Conservation (phyloP, 2,888 invertebrate species). For the Nasonia oneida region DNA sequence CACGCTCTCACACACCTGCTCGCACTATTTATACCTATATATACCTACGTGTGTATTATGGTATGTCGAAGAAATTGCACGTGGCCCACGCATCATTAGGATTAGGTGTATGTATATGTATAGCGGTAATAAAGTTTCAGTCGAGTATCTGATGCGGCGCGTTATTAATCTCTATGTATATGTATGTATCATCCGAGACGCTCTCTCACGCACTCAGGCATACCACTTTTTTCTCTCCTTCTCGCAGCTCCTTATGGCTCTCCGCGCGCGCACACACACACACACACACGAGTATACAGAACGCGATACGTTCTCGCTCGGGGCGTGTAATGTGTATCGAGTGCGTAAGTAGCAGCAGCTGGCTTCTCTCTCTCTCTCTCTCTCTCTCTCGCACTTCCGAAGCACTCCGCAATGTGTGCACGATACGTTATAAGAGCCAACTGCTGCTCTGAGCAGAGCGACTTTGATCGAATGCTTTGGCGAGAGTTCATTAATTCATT, state of each 20-base stretch:
- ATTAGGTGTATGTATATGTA: not conserved
- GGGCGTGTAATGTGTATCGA: too few relatives aligned
- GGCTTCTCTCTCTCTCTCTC: not conserved
- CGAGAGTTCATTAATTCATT: not conserved
- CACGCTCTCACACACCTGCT: too few relatives aligned
- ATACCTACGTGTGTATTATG: too few relatives aligned
- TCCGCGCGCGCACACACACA: too few relatives aligned
- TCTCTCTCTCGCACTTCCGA: too few relatives aligned
- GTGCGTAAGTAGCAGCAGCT: not conserved
- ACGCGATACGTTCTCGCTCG: too few relatives aligned
- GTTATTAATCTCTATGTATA: not conserved
- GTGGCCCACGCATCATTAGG: too few relatives aligned
- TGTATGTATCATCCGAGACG: not conserved
- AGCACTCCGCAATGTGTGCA: constrained; percentile 35
- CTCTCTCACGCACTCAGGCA: not conserved
- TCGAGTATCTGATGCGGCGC: constrained; percentile 3
- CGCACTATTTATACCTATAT: too few relatives aligned
- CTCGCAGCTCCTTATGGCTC: too few relatives aligned
- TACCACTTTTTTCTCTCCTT: too few relatives aligned
- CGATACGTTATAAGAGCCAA: not conserved
- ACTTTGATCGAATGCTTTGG: constrained; percentile 24
- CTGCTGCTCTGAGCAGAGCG: not conserved
- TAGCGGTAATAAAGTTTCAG: constrained; percentile 19
- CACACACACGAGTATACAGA: too few relatives aligned
- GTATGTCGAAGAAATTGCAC: not conserved